A percentile compares a stretch with the other conserved stretches of the same genome.
Evolutionary conservation across 2,888 invertebrate genomes (phyloP).

Genomic region (Bedellia somnulentella): DNA sequence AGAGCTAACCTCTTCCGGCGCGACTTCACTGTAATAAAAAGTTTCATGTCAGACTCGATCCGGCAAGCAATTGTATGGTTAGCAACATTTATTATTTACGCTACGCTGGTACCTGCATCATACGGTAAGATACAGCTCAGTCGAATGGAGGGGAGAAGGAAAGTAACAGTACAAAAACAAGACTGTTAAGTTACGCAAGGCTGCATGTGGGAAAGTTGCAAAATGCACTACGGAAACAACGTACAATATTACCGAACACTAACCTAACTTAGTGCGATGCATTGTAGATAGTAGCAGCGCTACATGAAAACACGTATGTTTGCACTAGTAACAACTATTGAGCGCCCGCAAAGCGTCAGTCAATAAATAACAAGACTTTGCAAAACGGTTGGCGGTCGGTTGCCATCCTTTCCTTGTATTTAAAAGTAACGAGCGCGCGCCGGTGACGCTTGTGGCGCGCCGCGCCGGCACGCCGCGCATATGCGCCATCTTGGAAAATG

Average conservation of each 20-base stretch:
- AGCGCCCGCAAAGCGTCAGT: too few relatives aligned
- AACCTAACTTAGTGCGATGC: too few relatives aligned
- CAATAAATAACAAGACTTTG: slow-evolving; percentile 36
- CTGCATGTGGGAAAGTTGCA: slow-evolving; percentile 52
- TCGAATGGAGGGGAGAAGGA: slow-evolving; percentile 30
- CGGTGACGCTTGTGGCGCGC: slow-evolving; percentile 44
- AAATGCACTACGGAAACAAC: slow-evolving; percentile 24
- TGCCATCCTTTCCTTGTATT: too few relatives aligned
- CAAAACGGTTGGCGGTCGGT: too few relatives aligned
- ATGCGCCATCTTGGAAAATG: slow-evolving; percentile 48
- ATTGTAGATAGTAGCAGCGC: slow-evolving; percentile 21
- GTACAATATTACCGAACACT: slow-evolving; percentile 30
- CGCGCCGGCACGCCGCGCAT: slow-evolving; percentile 25
- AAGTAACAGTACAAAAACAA: slow-evolving; percentile 52
- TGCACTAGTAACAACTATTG: too few relatives aligned
- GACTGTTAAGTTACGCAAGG: slow-evolving; percentile 43
- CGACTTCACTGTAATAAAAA: slow-evolving; percentile 48
- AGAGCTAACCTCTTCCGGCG: slow-evolving; percentile 50
- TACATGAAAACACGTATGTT: too few relatives aligned
- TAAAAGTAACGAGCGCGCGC: slow-evolving; percentile 32
- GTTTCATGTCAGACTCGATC: too few relatives aligned
- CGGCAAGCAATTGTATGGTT: too few relatives aligned
- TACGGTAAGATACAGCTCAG: too few relatives aligned
- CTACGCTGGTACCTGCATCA: too few relatives aligned
- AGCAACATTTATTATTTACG: too few relatives aligned